Evolutionary conservation across 2,113 vertebrate genomes (phyloP).

Genomic region (Nicator chloris): DNA sequence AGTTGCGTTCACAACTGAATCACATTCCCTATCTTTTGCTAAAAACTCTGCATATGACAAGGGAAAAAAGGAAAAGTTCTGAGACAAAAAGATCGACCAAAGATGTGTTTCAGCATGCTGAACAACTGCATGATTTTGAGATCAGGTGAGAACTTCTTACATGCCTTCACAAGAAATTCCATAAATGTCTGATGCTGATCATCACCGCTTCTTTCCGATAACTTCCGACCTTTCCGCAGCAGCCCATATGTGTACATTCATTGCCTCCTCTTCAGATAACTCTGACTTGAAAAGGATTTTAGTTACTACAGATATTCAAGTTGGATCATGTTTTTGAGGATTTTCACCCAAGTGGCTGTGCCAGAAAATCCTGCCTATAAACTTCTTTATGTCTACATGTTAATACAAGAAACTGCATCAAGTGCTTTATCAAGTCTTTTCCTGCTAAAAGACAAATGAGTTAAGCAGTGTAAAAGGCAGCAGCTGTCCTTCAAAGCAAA

Average conservation of each 20-base stretch:
- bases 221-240: background rate
- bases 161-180: background rate
- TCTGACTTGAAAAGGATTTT: background rate
- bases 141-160: background rate
- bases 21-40: background rate
- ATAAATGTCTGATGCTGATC: background rate
- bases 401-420: background rate
- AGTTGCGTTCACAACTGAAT: background rate
- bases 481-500: background rate
- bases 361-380: background rate
- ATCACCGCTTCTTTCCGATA: background rate
- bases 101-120: background rate
- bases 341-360: background rate
- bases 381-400: background rate
- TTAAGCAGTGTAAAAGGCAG: background rate
- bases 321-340: background rate
- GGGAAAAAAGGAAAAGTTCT: background rate
- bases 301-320: background rate
- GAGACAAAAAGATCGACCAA: background rate
- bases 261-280: background rate
- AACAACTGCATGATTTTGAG: background rate
- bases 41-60: background rate
- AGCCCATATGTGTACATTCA: background rate
- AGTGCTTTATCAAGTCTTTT: background rate
- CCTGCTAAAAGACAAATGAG: background rate